phyloP scores from a whole-genome alignment of 2,797 vertebrate species.

The Carcharodon carcharias region DNA sequence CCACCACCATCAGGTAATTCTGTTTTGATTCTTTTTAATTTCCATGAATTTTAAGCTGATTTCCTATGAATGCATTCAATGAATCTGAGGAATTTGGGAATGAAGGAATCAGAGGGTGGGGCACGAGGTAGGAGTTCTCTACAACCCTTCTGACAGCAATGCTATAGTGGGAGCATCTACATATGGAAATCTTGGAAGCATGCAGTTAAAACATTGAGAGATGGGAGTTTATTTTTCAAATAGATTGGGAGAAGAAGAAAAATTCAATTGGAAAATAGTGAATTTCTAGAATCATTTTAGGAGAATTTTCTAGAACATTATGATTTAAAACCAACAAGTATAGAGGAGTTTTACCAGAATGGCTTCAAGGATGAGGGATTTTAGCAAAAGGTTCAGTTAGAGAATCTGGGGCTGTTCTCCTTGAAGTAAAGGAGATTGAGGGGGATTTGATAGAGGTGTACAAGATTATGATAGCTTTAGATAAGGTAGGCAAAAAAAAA shows the following conservation, averaged over 20 bases:
- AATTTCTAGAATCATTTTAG: background rate
- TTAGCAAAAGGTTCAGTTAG: too few relatives aligned
- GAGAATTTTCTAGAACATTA: background rate
- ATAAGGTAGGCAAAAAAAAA: too few relatives aligned
- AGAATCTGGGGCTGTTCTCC: too few relatives aligned
- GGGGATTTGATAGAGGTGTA: too few relatives aligned
- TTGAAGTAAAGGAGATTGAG: too few relatives aligned
- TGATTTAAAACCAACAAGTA: background rate
- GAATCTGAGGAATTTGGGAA: background rate
- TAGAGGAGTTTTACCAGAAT: background rate
- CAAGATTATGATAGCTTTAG: too few relatives aligned
- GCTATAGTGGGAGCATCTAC: background rate
- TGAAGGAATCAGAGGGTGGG: background rate
- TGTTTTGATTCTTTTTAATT: background rate
- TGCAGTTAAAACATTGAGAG: background rate
- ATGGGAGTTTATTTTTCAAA: background rate
- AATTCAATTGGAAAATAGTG: background rate
- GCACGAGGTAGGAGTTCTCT: too few relatives aligned
- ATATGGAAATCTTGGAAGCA: background rate
- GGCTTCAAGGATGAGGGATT: too few relatives aligned
- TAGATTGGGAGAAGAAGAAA: background rate
- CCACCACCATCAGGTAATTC: slow-evolving; percentile 71
- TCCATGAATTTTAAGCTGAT: background rate
- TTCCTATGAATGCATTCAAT: background rate
- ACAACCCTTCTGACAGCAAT: background rate